phyloP scores from a whole-genome alignment of 1,140 invertebrate genomes.

The Papilio polytes region DNA sequence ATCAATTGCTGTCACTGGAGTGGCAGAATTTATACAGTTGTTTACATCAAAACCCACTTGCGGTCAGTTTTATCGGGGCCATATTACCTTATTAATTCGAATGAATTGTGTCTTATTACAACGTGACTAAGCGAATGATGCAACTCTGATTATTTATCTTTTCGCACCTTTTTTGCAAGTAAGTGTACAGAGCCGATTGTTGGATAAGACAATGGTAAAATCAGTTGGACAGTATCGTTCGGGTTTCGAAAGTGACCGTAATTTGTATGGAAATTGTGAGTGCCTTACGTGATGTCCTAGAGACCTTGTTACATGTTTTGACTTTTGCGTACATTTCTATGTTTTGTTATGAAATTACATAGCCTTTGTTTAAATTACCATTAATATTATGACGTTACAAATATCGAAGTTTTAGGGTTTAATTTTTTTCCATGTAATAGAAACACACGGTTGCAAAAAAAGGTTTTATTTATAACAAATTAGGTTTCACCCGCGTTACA shows the following conservation, averaged over 20 bases:
- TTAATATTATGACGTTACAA: neutral
- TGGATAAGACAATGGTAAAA: conserved; percentile 68
- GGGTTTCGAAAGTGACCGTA: conserved; percentile 76
- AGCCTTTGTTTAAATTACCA: neutral
- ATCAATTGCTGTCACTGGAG: conserved; percentile 30
- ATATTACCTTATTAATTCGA: conserved; percentile 64
- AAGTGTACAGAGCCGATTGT: conserved; percentile 45
- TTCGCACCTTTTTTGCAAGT: conserved; percentile 39
- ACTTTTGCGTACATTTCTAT: conserved; percentile 48
- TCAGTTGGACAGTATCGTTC: conserved; percentile 62
- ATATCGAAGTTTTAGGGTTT: no score
- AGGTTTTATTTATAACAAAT: no score
- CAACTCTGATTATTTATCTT: conserved; percentile 49
- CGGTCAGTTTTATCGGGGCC: conserved; percentile 57
- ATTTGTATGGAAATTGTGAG: conserved; percentile 77
- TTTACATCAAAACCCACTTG: conserved; percentile 52
- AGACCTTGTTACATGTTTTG: conserved; percentile 67
- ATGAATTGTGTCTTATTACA: conserved; percentile 63
- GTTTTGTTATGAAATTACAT: conserved; percentile 35
- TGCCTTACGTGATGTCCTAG: conserved; percentile 62
- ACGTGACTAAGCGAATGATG: conserved; percentile 64
- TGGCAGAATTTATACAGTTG: conserved; percentile 45
- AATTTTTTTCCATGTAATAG: no score
- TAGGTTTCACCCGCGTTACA: no score
- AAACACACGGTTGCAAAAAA: no score